Conservation (phyloP, 2,797 vertebrate species). For the Siniperca scherzeri region DNA sequence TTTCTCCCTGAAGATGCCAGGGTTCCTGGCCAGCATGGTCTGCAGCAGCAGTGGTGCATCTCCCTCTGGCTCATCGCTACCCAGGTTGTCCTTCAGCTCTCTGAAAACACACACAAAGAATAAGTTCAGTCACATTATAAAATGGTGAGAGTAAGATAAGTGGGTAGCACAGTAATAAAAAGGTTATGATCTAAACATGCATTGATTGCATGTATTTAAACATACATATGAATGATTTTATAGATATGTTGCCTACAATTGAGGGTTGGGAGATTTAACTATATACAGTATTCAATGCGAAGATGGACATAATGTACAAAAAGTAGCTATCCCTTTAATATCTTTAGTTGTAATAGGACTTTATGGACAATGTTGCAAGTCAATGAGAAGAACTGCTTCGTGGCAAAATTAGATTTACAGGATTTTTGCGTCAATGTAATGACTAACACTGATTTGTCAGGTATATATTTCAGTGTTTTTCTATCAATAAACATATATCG, state of each 20-base stretch:
- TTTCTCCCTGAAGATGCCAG: conserved; percentile 99
- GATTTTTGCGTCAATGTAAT: not conserved
- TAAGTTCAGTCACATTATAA: not conserved
- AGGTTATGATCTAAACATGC: not conserved
- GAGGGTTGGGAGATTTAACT: not conserved
- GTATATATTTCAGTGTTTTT: not conserved
- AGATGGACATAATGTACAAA: not conserved
- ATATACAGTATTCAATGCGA: not conserved
- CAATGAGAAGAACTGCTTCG: not conserved
- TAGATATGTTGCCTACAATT: not conserved
- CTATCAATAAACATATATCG: not conserved
- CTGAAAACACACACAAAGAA: conserved; percentile 75
- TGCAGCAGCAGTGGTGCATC: conserved; percentile 97
- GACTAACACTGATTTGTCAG: not conserved
- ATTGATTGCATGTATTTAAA: not conserved
- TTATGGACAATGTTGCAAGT: not conserved
- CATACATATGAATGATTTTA: not conserved
- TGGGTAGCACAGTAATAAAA: not conserved
- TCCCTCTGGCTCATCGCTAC: conserved; percentile 98
- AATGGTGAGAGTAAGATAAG: not conserved
- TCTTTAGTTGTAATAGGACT: not conserved
- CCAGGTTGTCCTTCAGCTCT: conserved; percentile 98
- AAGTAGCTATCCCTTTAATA: not conserved
- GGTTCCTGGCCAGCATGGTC: conserved; percentile 96
- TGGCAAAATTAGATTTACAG: not conserved